Conservation (phyloP, 2,113 vertebrate species). For the Eurypyga helias region DNA sequence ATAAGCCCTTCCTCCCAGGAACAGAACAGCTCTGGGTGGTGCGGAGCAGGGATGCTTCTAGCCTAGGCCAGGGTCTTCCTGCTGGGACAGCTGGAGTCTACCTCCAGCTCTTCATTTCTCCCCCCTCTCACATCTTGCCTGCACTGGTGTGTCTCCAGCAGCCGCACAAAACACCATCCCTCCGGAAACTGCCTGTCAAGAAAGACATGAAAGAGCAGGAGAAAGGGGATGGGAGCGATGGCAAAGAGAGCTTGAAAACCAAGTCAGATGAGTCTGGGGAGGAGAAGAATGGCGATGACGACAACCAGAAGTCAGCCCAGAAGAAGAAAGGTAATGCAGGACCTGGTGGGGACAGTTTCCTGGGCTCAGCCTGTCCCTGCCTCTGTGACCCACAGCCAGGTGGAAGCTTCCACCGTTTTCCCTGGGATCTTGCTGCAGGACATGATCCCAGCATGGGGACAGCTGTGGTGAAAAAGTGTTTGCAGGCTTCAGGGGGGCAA, state of each 20-base stretch:
- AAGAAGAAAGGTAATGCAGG: conserved; percentile 90
- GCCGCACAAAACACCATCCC: conserved; percentile 74
- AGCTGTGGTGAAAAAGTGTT: neutral
- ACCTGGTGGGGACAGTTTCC: neutral
- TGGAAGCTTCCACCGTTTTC: neutral
- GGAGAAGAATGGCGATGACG: conserved; percentile 94
- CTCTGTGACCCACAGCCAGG: neutral
- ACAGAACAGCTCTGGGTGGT: neutral
- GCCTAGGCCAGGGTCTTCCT: neutral
- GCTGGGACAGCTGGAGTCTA: neutral
- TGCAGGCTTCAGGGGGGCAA: neutral
- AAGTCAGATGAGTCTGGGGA: conserved; percentile 96
- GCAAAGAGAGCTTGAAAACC: conserved; percentile 92
- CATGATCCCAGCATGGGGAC: accelerated
- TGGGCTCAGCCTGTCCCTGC: accelerated
- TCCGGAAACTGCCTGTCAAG: conserved; percentile 83
- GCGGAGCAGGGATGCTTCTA: neutral
- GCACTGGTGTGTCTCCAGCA: conserved; percentile 38
- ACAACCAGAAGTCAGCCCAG: conserved; percentile 89
- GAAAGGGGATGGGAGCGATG: conserved; percentile 89
- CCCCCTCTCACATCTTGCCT: neutral
- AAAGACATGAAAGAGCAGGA: conserved; percentile 93
- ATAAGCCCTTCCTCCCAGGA: neutral
- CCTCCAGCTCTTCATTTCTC: neutral
- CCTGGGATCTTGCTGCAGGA: neutral